Conservation (phyloP, 2,888 invertebrate genomes). For the Hymenopus coronatus region DNA sequence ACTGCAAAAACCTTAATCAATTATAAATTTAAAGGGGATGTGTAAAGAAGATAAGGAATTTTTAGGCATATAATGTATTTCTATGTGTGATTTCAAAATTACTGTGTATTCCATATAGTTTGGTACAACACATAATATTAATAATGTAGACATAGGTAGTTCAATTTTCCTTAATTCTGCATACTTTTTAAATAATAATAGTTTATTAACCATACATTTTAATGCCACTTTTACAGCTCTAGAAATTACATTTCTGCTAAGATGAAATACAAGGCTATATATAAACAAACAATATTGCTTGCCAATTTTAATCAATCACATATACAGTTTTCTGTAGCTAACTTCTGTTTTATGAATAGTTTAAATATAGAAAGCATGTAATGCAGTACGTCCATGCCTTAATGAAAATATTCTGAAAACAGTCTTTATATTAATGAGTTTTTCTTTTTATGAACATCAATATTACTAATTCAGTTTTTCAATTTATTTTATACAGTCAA, state of each 20-base stretch:
- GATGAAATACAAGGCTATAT: neutral
- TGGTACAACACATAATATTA: neutral
- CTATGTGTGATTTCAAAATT: neutral
- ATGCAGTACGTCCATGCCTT: neutral
- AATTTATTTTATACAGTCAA: neutral
- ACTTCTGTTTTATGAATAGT: neutral
- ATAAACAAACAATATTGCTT: neutral
- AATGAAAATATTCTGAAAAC: neutral
- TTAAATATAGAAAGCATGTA: neutral
- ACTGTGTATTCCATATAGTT: neutral
- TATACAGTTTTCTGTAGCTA: neutral
- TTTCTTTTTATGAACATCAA: neutral
- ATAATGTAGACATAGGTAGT: neutral
- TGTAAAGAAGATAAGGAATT: neutral
- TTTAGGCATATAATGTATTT: neutral
- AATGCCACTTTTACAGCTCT: neutral
- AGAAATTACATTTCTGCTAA: neutral
- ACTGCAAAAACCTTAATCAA: no score
- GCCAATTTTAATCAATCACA: neutral
- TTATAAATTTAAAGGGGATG: neutral
- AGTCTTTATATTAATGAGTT: neutral
- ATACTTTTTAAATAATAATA: neutral
- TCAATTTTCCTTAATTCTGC: neutral
- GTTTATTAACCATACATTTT: neutral
- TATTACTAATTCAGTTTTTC: neutral